Conservation (phyloP, 2,888 invertebrate species). For the Chironomus riparius region DNA sequence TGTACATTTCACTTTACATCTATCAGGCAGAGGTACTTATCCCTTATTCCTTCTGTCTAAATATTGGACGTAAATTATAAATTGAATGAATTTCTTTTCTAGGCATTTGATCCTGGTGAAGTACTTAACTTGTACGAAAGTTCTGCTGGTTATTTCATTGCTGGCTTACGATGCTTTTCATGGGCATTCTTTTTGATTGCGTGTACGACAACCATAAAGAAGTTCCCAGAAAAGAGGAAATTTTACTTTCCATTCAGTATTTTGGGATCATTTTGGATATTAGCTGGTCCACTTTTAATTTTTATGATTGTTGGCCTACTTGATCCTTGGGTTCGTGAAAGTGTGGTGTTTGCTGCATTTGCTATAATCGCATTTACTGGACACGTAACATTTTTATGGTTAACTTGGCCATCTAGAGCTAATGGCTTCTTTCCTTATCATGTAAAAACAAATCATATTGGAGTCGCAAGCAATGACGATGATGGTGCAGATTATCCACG, state of each 20-base stretch:
- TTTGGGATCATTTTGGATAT: conserved; percentile 79
- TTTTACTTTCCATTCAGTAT: conserved; percentile 79
- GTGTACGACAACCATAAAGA: conserved; percentile 54
- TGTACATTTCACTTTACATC: conserved; percentile 66
- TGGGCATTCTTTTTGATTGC: conserved; percentile 73
- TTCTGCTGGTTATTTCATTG: conserved; percentile 76
- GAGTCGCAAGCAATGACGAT: conserved; percentile 49
- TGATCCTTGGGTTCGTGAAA: conserved; percentile 70
- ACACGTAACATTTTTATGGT: conserved; percentile 61
- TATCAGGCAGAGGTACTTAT: conserved; percentile 63
- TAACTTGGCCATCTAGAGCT: conserved; percentile 76
- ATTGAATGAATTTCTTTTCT: too few species aligned
- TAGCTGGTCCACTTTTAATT: conserved; percentile 71
- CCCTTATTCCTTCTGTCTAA: conserved; percentile 9
- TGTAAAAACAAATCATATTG: conserved; percentile 75
- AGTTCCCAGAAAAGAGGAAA: conserved; percentile 69
- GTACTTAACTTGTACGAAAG: conserved; percentile 87
- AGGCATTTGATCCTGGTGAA: conserved; percentile 85
- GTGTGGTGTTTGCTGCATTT: conserved; percentile 60
- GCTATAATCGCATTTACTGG: conserved; percentile 57
- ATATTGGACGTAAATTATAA: not conserved
- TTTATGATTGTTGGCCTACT: conserved; percentile 69
- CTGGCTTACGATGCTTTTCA: conserved; percentile 62
- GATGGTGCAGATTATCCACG: conserved; percentile 33
- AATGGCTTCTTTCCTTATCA: conserved; percentile 88